Base-by-base conservation (phyloP, 2,888 invertebrate genomes). In the Cinara cedri region DNA sequence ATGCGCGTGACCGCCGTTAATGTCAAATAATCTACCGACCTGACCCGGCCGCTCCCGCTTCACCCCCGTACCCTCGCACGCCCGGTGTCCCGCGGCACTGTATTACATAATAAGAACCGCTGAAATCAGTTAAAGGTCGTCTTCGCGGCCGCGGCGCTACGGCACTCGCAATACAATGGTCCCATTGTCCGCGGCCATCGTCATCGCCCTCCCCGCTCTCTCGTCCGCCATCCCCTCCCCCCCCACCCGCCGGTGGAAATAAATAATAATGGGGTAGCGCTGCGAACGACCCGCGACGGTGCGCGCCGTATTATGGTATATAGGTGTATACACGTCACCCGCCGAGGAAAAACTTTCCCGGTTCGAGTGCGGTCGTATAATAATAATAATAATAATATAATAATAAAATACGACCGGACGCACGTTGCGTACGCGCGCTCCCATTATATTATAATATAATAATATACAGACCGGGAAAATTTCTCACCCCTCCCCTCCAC, bases 91-190 rank as follows among this genome's bases (percentile, higher is more conserved):
- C 11, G 8, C 49, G 60, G 51, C n/a, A n/a, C n/a, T n/a, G n/a
- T n/a, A n/a, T n/a, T n/a, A n/a, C n/a, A n/a, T 21, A 74, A 42
- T 42, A 74, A 51, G 62, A 51, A 34, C 14, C 62, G 72, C 21
- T 13, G 65, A 63, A 65, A 44, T 75, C 42, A 75, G 66, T 75
- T 26, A 65, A 65, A 75, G 65, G 54, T 66, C 57, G 44, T 46
- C 55, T 44, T 55, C n/a, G 42, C 65, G 72, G 11, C 66, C 4
- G n/a, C 49, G 49, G 13, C 16, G 14, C 54, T n/a, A n/a, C n/a
- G n/a, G n/a, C n/a, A n/a, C n/a, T n/a, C n/a, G n/a, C n/a, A n/a
- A n/a, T n/a, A 75, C 75, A 75, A 75, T 55, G 54, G 13, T 24
- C 14, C 65, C 19, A 44, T 75, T 74, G 74, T 74, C 54, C 24